Evolutionary conservation across 1,140 invertebrate genomes (phyloP).

Genomic region (Hylyphantes graminicola): DNA sequence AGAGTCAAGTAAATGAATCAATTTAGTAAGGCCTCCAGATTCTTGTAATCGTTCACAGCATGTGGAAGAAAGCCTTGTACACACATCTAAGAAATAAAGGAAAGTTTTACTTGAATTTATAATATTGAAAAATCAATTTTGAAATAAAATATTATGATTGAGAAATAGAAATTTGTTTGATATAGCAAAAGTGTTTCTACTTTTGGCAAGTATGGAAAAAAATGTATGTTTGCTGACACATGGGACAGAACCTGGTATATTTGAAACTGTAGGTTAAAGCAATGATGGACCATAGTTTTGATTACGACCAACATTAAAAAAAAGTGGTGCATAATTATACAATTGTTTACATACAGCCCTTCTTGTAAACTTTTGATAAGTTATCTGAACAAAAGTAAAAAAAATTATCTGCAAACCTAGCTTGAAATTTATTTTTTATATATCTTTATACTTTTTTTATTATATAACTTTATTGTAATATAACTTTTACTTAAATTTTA

Average conservation of each 20-base stretch:
- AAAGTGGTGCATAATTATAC: too few species aligned
- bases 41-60: constrained; percentile 58
- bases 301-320: too few species aligned
- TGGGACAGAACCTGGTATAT: background rate
- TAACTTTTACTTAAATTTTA: background rate
- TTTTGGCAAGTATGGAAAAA: background rate
- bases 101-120: background rate
- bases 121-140: background rate
- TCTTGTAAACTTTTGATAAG: too few species aligned
- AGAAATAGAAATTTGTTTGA: background rate
- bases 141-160: background rate
- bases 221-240: background rate
- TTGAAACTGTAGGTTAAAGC: background rate
- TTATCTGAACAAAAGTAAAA: too few species aligned
- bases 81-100: constrained; percentile 39
- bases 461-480: too few species aligned
- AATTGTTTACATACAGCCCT: too few species aligned
- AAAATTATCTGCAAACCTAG: too few species aligned
- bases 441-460: too few species aligned
- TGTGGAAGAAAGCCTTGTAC: constrained; percentile 46
- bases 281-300: too few species aligned
- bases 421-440: too few species aligned
- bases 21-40: constrained; percentile 28
- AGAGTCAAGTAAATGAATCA: constrained; percentile 7
- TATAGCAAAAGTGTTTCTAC: background rate